phyloP scores from a whole-genome alignment of 2,888 invertebrate genomes.

The Furcula furcula region DNA sequence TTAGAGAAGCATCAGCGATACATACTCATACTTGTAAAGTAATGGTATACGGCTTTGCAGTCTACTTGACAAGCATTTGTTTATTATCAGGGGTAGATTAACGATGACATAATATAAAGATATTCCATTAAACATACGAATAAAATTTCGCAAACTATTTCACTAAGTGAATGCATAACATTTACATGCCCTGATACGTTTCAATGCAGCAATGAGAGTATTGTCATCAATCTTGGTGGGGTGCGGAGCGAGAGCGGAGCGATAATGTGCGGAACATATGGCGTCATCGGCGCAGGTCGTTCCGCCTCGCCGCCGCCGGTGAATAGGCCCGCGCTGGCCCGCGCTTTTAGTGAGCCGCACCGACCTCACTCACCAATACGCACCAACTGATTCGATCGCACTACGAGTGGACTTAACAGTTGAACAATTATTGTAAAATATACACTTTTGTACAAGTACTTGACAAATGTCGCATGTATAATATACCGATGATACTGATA shows the following conservation, averaged over 20 bases:
- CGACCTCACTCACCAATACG: conserved; percentile 55
- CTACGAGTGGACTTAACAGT: conserved; percentile 47
- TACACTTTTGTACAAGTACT: conserved; percentile 36
- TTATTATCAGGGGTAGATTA: too few relatives aligned
- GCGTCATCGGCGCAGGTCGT: conserved; percentile 58
- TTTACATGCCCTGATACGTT: conserved; percentile 78
- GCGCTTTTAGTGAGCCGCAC: conserved; percentile 58
- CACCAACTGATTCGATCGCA: conserved; percentile 53
- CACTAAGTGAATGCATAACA: conserved; percentile 75
- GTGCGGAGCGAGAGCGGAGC: conserved; percentile 46
- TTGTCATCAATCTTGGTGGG: conserved; percentile 77
- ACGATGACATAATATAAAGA: conserved; percentile 2
- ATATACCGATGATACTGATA: conserved; percentile 26
- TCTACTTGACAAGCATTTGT: too few relatives aligned
- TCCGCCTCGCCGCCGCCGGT: conserved; percentile 58
- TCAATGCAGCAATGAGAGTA: conserved; percentile 61
- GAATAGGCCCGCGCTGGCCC: conserved; percentile 49
- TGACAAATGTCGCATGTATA: conserved; percentile 49
- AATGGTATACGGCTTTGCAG: too few relatives aligned
- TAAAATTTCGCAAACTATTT: conserved; percentile 65
- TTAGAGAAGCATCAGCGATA: too few relatives aligned
- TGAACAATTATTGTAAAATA: conserved; percentile 41
- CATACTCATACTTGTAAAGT: too few relatives aligned
- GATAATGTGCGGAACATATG: conserved; percentile 77
- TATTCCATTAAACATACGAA: conserved; percentile 8